phyloP scores from a whole-genome alignment of 2,888 invertebrate genomes.

The Hirtodrosophila duncani region DNA sequence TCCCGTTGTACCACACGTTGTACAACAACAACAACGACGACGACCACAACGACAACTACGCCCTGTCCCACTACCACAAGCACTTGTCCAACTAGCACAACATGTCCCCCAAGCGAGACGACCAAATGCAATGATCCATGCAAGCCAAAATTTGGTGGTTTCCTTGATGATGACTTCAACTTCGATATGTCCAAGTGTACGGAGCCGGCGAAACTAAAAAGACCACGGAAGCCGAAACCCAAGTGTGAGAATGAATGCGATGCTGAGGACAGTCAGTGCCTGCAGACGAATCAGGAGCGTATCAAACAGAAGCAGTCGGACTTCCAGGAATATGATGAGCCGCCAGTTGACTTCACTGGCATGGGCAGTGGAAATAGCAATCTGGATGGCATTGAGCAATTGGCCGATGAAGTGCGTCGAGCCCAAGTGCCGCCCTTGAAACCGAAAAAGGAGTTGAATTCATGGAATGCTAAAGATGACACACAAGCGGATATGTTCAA shows the following conservation, averaged over 20 bases:
- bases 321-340: constrained; percentile 9
- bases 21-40: constrained; percentile 4
- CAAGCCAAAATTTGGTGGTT: constrained; percentile 10
- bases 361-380: not conserved
- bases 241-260: constrained; percentile 30
- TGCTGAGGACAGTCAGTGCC: constrained; percentile 39
- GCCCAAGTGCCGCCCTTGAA: constrained; percentile 4
- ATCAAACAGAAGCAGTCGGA: constrained; percentile 1
- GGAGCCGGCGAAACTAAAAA: constrained; percentile 5
- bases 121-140: constrained; percentile 6
- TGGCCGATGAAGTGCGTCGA: constrained; percentile 14
- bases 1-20: constrained; percentile 21
- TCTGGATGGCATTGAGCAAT: constrained; percentile 19
- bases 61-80: constrained; percentile 1
- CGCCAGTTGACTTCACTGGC: not conserved
- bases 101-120: not conserved
- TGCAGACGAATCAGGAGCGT: constrained; percentile 22
- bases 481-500: constrained; percentile 7
- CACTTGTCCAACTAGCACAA: constrained; percentile 1
- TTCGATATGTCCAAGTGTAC: constrained; percentile 3
- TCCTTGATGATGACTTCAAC: constrained; percentile 13
- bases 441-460: constrained; percentile 8
- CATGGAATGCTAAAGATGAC: constrained; percentile 19
- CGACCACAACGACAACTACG: not conserved
- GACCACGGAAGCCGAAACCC: constrained; percentile 2